Percentiles rank a stretch among this genome's conserved stretches.
These are phyloP conservation scores for Hippocampus mohnikei DNA, from an alignment of 2,113 vertebrate genomes.

Conservation along the genomic window DNA sequence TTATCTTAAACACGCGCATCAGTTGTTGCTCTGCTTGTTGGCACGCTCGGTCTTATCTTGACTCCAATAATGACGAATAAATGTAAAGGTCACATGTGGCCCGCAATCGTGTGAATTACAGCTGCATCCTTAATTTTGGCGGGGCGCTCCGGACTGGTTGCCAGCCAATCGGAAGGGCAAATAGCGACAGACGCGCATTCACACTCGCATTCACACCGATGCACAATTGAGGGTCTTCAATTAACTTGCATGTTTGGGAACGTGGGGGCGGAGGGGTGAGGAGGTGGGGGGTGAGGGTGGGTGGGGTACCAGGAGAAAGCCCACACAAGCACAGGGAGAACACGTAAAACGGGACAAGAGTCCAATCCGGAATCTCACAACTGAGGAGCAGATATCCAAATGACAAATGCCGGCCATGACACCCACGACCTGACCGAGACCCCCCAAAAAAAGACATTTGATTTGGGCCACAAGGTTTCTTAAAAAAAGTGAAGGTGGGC, in stretches of 20 bases:
- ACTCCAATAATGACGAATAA: not conserved
- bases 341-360: not conserved
- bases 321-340: not conserved
- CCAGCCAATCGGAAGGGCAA: not conserved
- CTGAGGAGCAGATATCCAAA: not conserved
- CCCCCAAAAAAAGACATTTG: no score
- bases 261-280: no score
- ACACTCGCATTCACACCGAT: not conserved
- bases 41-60: not conserved
- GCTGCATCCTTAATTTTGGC: not conserved
- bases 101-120: not conserved
- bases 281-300: not conserved
- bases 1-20: constrained; percentile 58
- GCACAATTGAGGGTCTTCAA: not conserved
- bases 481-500: no score
- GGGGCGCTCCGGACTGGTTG: no score
- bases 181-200: no score
- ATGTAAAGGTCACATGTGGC: not conserved
- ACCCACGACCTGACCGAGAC: not conserved
- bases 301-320: not conserved
- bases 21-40: constrained; percentile 33
- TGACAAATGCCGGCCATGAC: no score
- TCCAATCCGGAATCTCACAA: not conserved
- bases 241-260: not conserved
- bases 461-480: no score